These are phyloP conservation scores for Podotricha telesiphe DNA, from an alignment of 2,888 invertebrate species.

Conservation along the genomic window DNA sequence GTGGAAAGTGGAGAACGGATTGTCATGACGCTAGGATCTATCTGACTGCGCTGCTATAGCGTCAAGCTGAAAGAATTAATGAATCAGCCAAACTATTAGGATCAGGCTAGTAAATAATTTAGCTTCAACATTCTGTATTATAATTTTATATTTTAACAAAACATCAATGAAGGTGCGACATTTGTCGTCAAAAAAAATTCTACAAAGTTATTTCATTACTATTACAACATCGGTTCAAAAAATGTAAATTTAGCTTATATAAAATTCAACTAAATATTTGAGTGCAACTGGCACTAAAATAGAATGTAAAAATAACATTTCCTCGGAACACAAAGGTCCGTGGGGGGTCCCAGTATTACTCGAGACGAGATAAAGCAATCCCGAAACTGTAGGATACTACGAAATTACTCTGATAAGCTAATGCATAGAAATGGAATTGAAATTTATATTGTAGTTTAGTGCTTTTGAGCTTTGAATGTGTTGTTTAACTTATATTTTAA, in stretches of 20 bases:
- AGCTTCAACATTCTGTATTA: too few species aligned
- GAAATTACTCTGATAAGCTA: constrained; percentile 29
- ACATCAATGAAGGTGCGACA: too few species aligned
- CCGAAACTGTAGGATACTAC: constrained; percentile 22
- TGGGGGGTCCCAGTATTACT: constrained; percentile 22
- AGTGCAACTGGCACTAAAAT: constrained; percentile 9
- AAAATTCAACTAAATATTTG: not conserved
- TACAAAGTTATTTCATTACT: too few species aligned
- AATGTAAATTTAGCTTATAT: constrained; percentile 1
- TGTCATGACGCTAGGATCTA: too few species aligned
- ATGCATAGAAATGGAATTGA: constrained; percentile 30
- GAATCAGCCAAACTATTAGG: too few species aligned
- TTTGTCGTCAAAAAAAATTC: too few species aligned
- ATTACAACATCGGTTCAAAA: not conserved
- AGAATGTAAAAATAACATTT: constrained; percentile 20
- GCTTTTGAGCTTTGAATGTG: not conserved
- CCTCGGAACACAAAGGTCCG: constrained; percentile 11
- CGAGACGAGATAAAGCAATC: constrained; percentile 25
- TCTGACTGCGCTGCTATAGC: too few species aligned
- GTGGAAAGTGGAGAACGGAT: too few species aligned
- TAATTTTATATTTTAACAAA: too few species aligned
- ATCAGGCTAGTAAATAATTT: too few species aligned
- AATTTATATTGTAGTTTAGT: constrained; percentile 9
- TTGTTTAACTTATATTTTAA: too few species aligned
- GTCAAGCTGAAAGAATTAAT: too few species aligned